These are phyloP conservation scores for Microctenopoma steveboyesi DNA, from an alignment of 2,797 vertebrate species.

Conservation along the genomic window DNA sequence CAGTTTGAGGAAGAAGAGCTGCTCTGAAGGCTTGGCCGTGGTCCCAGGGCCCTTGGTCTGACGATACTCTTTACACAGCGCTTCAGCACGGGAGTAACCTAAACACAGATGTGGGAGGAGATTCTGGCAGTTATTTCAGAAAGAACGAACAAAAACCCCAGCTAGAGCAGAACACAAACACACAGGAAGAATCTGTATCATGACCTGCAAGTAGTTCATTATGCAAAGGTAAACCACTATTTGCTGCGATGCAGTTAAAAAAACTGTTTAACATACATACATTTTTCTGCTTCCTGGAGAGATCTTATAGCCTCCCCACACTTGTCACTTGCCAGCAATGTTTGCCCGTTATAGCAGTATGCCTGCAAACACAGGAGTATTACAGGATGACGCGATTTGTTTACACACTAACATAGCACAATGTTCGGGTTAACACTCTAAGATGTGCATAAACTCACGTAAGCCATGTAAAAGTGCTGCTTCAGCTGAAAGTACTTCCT, in stretches of 20 bases:
- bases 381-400: neutral
- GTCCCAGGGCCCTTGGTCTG: slow-evolving; percentile 95
- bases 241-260: neutral
- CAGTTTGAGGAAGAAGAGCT: slow-evolving; percentile 95
- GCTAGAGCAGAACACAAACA: slow-evolving; percentile 10
- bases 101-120: slow-evolving; percentile 6
- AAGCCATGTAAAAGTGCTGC: slow-evolving; percentile 96
- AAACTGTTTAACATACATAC: slow-evolving; percentile 77
- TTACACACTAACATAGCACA: too few relatives aligned
- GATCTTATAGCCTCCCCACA: slow-evolving; percentile 96
- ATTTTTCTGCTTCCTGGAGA: slow-evolving; percentile 96
- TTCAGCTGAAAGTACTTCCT: slow-evolving; percentile 97
- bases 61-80: slow-evolving; percentile 95
- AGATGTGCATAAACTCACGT: slow-evolving; percentile 84
- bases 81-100: slow-evolving; percentile 93
- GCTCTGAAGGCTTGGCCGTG: slow-evolving; percentile 95
- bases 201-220: too few relatives aligned
- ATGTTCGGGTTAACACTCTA: neutral
- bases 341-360: slow-evolving; percentile 95
- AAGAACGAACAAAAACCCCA: neutral
- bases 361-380: slow-evolving; percentile 79
- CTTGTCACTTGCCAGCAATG: slow-evolving; percentile 92
- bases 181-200: slow-evolving; percentile 48
- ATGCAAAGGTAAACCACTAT: too few relatives aligned
- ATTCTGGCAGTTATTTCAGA: neutral